Conservation (phyloP, 1,140 invertebrate genomes). For the Trigoniulus corallinus region DNA sequence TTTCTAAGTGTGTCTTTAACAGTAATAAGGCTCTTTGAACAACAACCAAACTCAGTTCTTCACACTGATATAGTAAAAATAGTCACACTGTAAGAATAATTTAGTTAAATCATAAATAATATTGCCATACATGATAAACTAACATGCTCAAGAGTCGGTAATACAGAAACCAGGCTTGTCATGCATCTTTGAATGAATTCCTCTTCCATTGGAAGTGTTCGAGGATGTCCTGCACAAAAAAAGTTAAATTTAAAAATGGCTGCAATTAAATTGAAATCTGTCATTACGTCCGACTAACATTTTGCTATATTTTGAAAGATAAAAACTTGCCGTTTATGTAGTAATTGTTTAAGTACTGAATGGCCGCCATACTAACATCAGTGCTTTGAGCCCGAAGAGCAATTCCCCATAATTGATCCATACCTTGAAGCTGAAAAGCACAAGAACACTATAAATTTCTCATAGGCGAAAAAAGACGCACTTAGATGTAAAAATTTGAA, state of each 20-base stretch:
- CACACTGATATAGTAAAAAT: too few relatives aligned
- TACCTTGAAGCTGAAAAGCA: constrained; percentile 39
- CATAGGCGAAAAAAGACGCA: too few relatives aligned
- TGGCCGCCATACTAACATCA: constrained; percentile 84
- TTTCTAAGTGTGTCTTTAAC: constrained; percentile 80
- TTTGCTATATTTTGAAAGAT: too few relatives aligned
- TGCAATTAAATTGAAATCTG: background rate
- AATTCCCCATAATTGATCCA: constrained; percentile 87
- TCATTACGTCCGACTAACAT: too few relatives aligned
- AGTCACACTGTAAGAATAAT: too few relatives aligned
- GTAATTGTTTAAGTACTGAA: constrained; percentile 79
- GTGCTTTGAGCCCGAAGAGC: constrained; percentile 72
- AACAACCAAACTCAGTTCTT: constrained; percentile 64
- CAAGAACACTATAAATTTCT: too few relatives aligned
- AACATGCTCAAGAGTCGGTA: background rate
- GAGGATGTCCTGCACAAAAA: constrained; percentile 19
- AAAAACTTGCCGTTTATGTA: constrained; percentile 65
- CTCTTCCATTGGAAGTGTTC: constrained; percentile 58
- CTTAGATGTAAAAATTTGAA: too few relatives aligned
- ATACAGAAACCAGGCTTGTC: constrained; percentile 45
- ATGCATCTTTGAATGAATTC: constrained; percentile 76
- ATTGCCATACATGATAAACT: too few relatives aligned
- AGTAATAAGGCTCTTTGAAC: constrained; percentile 75
- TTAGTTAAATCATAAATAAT: too few relatives aligned
- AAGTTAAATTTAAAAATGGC: background rate